A percentile compares a stretch with the other conserved stretches of the same genome.
phyloP scores from a whole-genome alignment of 2,113 vertebrate species.

The Melierax canorus region DNA sequence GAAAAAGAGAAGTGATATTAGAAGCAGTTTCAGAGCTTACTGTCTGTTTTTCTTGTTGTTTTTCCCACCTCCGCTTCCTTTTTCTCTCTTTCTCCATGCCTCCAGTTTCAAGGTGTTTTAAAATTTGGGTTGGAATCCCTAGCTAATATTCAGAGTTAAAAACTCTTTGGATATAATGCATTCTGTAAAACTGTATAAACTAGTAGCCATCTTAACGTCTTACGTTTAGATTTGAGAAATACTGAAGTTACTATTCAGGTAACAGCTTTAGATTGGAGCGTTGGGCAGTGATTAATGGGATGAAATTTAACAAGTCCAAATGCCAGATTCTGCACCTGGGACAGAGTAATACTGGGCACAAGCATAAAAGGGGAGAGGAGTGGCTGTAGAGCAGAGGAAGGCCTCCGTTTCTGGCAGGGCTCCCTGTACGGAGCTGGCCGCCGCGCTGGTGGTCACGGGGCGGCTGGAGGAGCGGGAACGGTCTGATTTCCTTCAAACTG shows the following conservation, averaged over 20 bases:
- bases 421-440: too few relatives aligned
- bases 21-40: background rate
- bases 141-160: background rate
- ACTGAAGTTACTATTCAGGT: background rate
- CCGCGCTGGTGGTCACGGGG: too few relatives aligned
- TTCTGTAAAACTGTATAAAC: background rate
- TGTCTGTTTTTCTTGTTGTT: background rate
- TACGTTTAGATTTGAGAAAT: background rate
- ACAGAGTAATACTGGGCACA: accelerated
- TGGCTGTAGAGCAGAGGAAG: background rate
- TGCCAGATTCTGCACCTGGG: background rate
- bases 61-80: accelerated
- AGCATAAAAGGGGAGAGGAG: background rate
- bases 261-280: background rate
- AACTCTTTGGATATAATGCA: background rate
- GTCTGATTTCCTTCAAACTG: too few relatives aligned
- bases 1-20: too few relatives aligned
- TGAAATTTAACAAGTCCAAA: background rate
- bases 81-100: background rate
- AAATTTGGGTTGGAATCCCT: background rate
- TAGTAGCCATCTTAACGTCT: background rate
- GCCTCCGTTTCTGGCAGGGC: too few relatives aligned
- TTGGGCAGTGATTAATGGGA: background rate
- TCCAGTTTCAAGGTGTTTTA: background rate
- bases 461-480: too few relatives aligned